A percentile compares a stretch with the other conserved stretches of the same genome.
These are phyloP conservation scores for Alviniconcha marisindica DNA, from an alignment of 1,140 invertebrate genomes.

Conservation along the genomic window DNA sequence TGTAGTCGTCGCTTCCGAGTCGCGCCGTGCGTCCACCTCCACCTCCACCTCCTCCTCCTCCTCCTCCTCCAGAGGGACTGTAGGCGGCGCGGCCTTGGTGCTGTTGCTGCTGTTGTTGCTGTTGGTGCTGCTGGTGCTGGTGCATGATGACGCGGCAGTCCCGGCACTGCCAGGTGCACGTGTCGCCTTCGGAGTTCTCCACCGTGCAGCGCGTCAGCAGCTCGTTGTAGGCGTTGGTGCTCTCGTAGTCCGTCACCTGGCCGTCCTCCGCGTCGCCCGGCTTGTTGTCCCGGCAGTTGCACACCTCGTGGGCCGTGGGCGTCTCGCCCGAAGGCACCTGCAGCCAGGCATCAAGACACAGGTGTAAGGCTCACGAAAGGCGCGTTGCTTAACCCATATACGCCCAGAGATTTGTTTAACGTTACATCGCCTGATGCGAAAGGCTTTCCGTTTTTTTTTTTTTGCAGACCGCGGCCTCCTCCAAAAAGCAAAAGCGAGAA, in stretches of 20 bases:
- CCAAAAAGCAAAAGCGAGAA: too few relatives aligned
- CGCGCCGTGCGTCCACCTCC: not conserved
- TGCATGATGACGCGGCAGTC: slow-evolving; percentile 30
- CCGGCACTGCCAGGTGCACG: slow-evolving; percentile 19
- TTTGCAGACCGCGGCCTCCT: too few relatives aligned
- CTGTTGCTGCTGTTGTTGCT: too few relatives aligned
- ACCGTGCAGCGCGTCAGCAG: slow-evolving; percentile 13
- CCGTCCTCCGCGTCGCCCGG: slow-evolving; percentile 1
- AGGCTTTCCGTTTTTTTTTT: too few relatives aligned
- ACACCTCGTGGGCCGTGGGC: slow-evolving; percentile 17
- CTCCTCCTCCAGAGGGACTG: not conserved
- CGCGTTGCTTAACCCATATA: too few relatives aligned
- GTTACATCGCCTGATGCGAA: too few relatives aligned
- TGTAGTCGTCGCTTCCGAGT: slow-evolving; percentile 17
- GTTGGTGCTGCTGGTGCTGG: not conserved
- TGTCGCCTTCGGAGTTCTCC: not conserved
- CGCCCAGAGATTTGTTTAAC: too few relatives aligned
- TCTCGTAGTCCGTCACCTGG: slow-evolving; percentile 8
- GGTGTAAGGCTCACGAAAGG: too few relatives aligned
- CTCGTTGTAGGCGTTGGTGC: slow-evolving; percentile 30
- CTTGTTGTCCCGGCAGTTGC: slow-evolving; percentile 6
- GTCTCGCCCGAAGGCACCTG: slow-evolving; percentile 16
- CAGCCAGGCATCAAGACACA: too few relatives aligned
- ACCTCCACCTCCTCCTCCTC: not conserved
- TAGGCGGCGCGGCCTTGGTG: not conserved